Conservation (phyloP, 2,113 vertebrate species). For the Mirza zaza region DNA sequence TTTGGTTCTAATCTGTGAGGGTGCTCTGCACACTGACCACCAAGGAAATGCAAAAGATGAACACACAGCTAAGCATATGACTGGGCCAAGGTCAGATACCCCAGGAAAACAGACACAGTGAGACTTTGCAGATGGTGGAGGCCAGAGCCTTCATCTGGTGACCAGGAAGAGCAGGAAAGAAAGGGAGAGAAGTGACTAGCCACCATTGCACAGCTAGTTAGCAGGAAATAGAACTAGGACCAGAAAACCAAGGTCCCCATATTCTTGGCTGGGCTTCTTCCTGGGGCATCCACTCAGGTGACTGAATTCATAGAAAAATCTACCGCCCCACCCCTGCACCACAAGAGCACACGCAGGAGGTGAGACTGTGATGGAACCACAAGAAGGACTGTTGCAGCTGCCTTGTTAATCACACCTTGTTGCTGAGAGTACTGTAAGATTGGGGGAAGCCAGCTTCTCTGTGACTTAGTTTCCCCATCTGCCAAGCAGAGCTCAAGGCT, state of each 20-base stretch:
- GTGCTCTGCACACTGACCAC: fast-evolving
- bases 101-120: neutral
- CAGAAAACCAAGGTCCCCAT: neutral
- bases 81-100: neutral
- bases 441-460: neutral
- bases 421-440: neutral
- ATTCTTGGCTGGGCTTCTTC: neutral
- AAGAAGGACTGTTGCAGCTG: neutral
- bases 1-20: neutral
- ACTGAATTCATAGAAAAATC: neutral
- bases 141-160: neutral
- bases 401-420: neutral
- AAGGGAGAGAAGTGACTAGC: neutral
- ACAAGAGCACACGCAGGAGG: neutral
- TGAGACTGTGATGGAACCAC: neutral
- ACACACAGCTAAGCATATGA: neutral
- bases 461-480: neutral
- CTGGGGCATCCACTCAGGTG: neutral
- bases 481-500: neutral
- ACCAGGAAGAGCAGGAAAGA: neutral
- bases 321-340: neutral
- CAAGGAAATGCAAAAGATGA: neutral
- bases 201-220: fast-evolving
- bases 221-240: neutral
- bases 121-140: neutral